Evolutionary conservation across 2,888 invertebrate genomes (phyloP).

Genomic region (Aphodius granarius): DNA sequence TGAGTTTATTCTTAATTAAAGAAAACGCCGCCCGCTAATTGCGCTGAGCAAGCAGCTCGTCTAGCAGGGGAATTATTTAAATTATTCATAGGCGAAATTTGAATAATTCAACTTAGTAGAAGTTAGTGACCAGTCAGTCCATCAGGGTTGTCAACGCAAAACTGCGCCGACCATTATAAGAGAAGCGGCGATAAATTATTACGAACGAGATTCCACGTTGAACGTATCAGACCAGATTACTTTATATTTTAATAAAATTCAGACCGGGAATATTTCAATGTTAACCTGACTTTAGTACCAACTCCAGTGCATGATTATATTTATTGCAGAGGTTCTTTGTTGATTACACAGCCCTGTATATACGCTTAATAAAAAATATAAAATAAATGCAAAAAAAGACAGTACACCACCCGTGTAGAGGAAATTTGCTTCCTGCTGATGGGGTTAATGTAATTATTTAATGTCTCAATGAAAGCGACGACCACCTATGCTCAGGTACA

Average conservation of each 20-base stretch:
- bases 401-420: not conserved
- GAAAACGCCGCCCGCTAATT: not conserved
- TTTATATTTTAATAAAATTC: constrained; percentile 6
- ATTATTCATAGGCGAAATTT: constrained; percentile 14
- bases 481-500: not conserved
- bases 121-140: constrained; percentile 2
- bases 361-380: not conserved
- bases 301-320: no score
- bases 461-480: not conserved
- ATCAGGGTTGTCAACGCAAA: constrained; percentile 14
- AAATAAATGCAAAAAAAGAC: not conserved
- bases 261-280: not conserved
- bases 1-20: not conserved
- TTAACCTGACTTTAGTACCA: not conserved
- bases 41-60: not conserved
- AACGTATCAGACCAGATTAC: not conserved
- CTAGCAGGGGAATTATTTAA: constrained; percentile 6
- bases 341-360: no score
- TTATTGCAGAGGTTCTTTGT: no score
- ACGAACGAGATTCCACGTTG: constrained; percentile 5
- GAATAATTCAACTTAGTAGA: constrained; percentile 9
- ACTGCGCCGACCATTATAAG: constrained; percentile 9
- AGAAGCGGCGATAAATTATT: constrained; percentile 6
- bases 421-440: not conserved
- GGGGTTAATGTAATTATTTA: not conserved